These are phyloP conservation scores for Xestia xanthographa DNA, from an alignment of 2,888 invertebrate species.

Conservation along the genomic window DNA sequence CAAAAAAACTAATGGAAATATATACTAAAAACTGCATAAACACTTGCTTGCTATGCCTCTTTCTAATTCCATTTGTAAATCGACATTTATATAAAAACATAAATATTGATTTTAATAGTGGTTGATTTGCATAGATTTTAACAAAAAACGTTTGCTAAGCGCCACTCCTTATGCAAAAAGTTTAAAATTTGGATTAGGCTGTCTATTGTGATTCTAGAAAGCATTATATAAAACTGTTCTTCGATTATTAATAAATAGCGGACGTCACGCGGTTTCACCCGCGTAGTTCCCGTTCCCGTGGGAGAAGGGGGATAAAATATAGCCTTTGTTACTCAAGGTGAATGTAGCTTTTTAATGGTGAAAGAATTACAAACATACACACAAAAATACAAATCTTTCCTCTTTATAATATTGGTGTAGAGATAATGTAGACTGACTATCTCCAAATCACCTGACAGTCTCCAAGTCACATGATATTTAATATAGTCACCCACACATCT, in stretches of 20 bases:
- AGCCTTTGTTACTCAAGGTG: too few species aligned
- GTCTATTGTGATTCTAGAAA: not conserved
- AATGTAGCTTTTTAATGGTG: too few species aligned
- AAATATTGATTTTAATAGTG: not conserved
- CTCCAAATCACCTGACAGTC: constrained; percentile 1
- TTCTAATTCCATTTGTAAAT: constrained; percentile 1
- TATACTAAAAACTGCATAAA: not conserved
- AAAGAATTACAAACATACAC: too few species aligned
- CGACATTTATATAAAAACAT: not conserved
- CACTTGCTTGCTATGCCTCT: not conserved
- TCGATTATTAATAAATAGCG: constrained; percentile 1
- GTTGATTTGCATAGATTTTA: constrained; percentile 1
- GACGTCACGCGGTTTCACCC: too few species aligned
- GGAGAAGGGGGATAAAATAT: too few species aligned
- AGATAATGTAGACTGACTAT: not conserved
- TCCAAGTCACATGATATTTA: constrained; percentile 34
- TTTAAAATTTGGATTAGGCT: not conserved
- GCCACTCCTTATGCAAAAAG: not conserved
- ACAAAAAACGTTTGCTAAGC: not conserved
- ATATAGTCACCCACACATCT: constrained; percentile 41
- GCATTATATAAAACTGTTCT: not conserved
- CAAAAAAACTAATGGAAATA: not conserved
- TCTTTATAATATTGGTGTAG: too few species aligned
- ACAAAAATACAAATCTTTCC: too few species aligned
- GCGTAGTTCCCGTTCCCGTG: too few species aligned